Evolutionary conservation across 2,888 invertebrate species (phyloP).

Genomic region (Calameuta pallipes): DNA sequence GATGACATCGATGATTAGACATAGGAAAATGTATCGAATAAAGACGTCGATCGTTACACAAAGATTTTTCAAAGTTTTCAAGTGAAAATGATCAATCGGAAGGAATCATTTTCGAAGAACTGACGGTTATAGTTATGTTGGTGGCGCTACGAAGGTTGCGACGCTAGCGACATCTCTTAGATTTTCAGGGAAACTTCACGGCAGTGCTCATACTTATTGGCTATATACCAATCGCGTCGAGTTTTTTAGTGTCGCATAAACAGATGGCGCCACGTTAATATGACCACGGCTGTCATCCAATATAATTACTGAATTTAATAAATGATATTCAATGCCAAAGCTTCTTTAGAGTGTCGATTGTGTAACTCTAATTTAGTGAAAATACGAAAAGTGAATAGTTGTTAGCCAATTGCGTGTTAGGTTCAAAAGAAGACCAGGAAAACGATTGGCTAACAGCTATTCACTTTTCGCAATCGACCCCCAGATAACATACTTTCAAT

Average conservation of each 20-base stretch:
- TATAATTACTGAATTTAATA: neutral
- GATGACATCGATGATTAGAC: neutral
- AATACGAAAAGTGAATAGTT: too few species aligned
- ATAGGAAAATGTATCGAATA: neutral
- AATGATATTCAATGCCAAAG: neutral
- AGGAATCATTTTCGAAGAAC: neutral
- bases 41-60: neutral
- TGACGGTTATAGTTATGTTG: neutral
- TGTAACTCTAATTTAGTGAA: too few species aligned
- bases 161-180: neutral
- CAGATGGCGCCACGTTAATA: neutral
- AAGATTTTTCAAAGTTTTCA: neutral
- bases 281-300: neutral
- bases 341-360: neutral
- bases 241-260: neutral
- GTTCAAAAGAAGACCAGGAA: too few species aligned
- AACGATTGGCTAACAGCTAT: too few species aligned
- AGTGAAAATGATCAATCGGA: neutral
- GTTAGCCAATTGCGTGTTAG: too few species aligned
- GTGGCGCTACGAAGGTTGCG: neutral
- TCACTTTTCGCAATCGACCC: too few species aligned
- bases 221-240: neutral
- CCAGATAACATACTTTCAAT: neutral
- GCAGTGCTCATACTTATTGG: neutral
- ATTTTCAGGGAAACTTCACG: neutral